Evolutionary conservation across 2,113 vertebrate genomes (phyloP), one percentile per base, ranked within the genome.

Genomic region (Podiceps cristatus): DNA sequence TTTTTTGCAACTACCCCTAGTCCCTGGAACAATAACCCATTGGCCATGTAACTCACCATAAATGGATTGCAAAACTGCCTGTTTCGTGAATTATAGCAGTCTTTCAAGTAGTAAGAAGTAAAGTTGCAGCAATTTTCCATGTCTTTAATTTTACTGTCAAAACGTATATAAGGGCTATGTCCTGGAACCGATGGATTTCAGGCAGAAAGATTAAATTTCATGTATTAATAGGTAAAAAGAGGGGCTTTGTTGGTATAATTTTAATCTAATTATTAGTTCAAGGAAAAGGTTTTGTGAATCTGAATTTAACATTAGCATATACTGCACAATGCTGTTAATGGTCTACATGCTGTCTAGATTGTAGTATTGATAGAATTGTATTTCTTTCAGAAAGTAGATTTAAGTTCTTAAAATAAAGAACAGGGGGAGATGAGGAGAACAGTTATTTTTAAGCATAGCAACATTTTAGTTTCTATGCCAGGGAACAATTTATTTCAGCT

Each of bases 121-220:
- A 97, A 97, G 96, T 82, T 94, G 91, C 94, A 85, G 82, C 86
- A 97, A 85, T 95, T 97, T 97, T 97, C 97, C 75, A 94, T 75
- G 72, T 96, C 87, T 97, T 98, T 97, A 98, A 97, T 98, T 98
- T 98, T 97, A 97, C 95, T 97, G 94, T 97, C 97, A 97, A 95
- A 94, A 98, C 53, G 75, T 97, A 93, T 96, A 62, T 91, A 94
- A 95, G 92, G 87, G n/a, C 56, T 96, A 62, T 53, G 84, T 97
- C 90, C 92, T 97, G 78, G 96, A 97, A 97, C 83, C 92, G 94
- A 97, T 95, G 92, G 72, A 93, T 98, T 96, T 97, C 87, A 94
- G 66, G 88, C 44, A 96, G 66, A 86, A 95, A 97, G 98, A 95
- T 79, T 93, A 90, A 89, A 98, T 90, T 85, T 95, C 31, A 44